Percentiles rank a stretch among this genome's conserved stretches.
phyloP scores from a whole-genome alignment of 2,113 vertebrate species.

The Microcebus ravelobensis region DNA sequence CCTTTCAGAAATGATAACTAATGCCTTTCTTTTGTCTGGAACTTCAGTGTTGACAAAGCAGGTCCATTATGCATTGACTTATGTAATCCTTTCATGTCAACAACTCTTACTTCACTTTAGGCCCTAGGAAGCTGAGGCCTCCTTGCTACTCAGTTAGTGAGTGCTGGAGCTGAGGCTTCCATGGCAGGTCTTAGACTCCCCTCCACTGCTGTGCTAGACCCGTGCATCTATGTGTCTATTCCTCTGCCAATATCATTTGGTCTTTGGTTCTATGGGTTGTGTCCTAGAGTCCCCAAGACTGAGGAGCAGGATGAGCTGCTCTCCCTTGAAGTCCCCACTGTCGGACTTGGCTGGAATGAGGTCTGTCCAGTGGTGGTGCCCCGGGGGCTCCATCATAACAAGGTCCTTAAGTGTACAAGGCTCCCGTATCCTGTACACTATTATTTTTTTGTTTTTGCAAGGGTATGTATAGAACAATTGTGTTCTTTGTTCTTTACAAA shows the following conservation, averaged over 20 bases:
- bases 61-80: not conserved
- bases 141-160: not conserved
- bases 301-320: not conserved
- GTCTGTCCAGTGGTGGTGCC: fast-evolving
- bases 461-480: not conserved
- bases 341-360: not conserved
- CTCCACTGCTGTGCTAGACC: no score
- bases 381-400: not conserved
- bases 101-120: not conserved
- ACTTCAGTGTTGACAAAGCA: not conserved
- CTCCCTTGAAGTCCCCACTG: not conserved
- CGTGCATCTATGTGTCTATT: no score
- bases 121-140: not conserved
- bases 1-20: not conserved
- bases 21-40: not conserved
- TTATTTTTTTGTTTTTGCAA: not conserved
- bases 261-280: no score
- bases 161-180: not conserved
- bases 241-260: no score
- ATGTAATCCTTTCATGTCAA: not conserved
- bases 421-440: not conserved
- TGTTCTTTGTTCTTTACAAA: slow-evolving; percentile 24
- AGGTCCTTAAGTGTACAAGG: not conserved
- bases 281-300: not conserved
- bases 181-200: fast-evolving